Base-by-base conservation (phyloP, 2,797 vertebrate genomes). In the Coregonus ussuriensis region DNA sequence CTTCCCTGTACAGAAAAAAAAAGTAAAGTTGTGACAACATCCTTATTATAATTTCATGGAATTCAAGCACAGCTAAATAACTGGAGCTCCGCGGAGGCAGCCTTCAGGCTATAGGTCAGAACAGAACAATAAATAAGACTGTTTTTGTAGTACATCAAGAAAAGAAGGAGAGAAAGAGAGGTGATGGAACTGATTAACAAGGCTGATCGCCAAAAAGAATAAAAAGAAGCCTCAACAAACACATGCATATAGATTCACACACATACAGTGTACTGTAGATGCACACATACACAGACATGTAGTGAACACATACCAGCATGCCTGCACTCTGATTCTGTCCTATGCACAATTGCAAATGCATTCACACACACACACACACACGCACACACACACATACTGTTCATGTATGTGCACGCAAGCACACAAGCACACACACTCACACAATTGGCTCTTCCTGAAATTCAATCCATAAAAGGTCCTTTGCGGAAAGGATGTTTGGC, bases 21-120 rank as follows among this genome's bases (percentile, higher is more conserved):
- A 89, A 88, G 85, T 86, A 89, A 88, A 89, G 87, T 86, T 91
- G 88, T 84, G 79, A 86, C 71, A 89, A 84, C 86, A 88, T 79
- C 37, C 35, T 52, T 77, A 54, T 74, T 56, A 25, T 25, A 25
- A 79, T 85, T 86, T 66, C 59, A 53, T 71, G 78, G 73, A 77
- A n/a, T 1, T 81, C 71, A 79, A 67, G 21, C 37, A 77, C 35
- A 1, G 70, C 80, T 15, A 16, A 75, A 54, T 59, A 79, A 29
- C 14, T 33, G 13, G 59, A 41, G 18, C 78, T 65, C 72, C 54
- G 52, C 76, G 72, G 72, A 70, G 41, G 67, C 63, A 29, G 62
- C 4, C 25, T 7, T 54, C 54, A 56, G 54, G 37, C 25, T 56
- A 16, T 73, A n/a, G 29, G 47, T 47, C 65, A 52, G 25, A 70